phyloP scores from a whole-genome alignment of 2,113 vertebrate genomes.

The Nicator chloris region DNA sequence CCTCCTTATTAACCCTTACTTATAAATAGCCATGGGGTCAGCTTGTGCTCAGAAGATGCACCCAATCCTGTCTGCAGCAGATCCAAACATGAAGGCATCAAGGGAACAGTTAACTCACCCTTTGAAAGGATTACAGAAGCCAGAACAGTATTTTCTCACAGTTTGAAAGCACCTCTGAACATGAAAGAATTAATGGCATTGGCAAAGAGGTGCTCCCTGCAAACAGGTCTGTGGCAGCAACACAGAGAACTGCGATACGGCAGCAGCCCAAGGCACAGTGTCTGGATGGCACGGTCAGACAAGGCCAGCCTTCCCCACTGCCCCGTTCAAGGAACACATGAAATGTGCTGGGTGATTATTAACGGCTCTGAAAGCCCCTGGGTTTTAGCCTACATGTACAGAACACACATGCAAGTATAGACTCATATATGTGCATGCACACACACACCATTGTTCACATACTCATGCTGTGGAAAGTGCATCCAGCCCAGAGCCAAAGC shows the following conservation, averaged over 20 bases:
- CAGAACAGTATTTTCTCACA: background rate
- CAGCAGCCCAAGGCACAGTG: background rate
- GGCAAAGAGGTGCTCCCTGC: background rate
- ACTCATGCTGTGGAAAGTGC: background rate
- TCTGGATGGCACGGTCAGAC: accelerated
- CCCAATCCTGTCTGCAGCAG: background rate
- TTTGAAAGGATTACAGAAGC: background rate
- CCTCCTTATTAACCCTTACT: background rate
- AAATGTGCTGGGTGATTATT: background rate
- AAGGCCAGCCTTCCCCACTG: background rate
- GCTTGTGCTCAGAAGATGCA: background rate
- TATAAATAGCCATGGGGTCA: background rate
- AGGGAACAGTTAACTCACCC: background rate
- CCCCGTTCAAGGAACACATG: background rate
- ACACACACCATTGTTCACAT: accelerated
- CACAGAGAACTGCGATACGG: accelerated
- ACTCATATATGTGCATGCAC: background rate
- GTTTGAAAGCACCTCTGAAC: background rate
- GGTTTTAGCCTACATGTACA: background rate
- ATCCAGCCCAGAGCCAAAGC: accelerated
- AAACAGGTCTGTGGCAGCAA: background rate
- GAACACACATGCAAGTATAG: background rate
- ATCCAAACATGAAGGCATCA: background rate
- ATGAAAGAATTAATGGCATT: background rate
- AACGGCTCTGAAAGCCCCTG: background rate